A percentile compares a stretch with the other conserved stretches of the same genome.
Conservation (phyloP, 1,140 invertebrate genomes). For the Himalopsyche phryganea region DNA sequence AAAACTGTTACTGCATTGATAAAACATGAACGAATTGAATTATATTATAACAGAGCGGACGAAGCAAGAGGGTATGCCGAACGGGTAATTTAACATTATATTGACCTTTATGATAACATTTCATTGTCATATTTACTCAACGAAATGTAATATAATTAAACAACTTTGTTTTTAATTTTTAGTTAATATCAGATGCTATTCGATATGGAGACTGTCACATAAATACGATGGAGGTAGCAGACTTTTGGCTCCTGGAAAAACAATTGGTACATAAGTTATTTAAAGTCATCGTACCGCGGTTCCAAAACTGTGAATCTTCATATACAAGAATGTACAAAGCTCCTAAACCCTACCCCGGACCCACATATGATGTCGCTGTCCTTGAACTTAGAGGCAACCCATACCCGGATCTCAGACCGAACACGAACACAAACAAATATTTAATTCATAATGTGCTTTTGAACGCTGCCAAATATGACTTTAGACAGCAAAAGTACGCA, state of each 20-base stretch:
- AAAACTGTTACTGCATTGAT: conserved; percentile 81
- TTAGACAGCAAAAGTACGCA: conserved; percentile 49
- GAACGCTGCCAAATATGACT: conserved; percentile 70
- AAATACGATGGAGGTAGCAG: conserved; percentile 84
- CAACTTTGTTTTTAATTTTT: conserved; percentile 41
- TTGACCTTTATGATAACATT: too few relatives aligned
- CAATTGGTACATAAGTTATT: conserved; percentile 89
- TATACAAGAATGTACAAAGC: conserved; percentile 73
- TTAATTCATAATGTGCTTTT: conserved; percentile 69
- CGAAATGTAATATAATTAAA: too few relatives aligned
- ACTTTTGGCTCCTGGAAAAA: conserved; percentile 87
- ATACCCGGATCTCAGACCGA: conserved; percentile 58
- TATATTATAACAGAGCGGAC: conserved; percentile 70
- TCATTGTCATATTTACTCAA: too few relatives aligned
- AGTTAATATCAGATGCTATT: conserved; percentile 88
- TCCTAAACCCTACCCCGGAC: conserved; percentile 59
- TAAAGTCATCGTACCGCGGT: conserved; percentile 85
- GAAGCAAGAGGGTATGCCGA: conserved; percentile 88
- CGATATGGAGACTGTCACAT: conserved; percentile 78
- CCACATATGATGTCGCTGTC: conserved; percentile 55
- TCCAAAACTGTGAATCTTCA: conserved; percentile 63
- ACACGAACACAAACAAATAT: conserved; percentile 55
- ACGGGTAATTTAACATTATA: conserved; percentile 52
- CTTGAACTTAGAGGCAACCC: conserved; percentile 78
- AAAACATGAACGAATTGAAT: conserved; percentile 86